Conservation (phyloP, 2,113 vertebrate species). For the Anser brachyrhynchus region DNA sequence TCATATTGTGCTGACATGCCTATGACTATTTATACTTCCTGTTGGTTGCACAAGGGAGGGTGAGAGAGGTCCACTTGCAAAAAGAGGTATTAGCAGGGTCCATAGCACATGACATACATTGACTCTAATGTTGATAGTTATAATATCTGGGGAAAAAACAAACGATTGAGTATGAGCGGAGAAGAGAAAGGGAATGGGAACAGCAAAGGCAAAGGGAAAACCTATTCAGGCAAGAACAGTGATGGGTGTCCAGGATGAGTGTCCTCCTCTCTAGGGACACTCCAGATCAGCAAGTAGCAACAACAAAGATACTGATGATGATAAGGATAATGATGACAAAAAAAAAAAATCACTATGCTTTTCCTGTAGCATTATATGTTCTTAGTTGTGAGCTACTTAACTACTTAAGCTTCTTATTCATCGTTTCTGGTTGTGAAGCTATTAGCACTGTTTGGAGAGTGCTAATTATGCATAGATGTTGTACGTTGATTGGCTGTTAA, state of each 20-base stretch:
- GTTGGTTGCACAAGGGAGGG: neutral
- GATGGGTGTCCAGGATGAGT: neutral
- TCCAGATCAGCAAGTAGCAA: neutral
- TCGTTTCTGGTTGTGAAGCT: neutral
- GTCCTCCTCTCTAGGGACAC: fast-evolving
- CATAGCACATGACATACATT: fast-evolving
- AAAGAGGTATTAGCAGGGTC: neutral
- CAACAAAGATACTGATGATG: neutral
- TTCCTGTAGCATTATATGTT: neutral
- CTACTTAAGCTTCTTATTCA: neutral
- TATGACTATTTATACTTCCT: fast-evolving
- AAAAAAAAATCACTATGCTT: neutral
- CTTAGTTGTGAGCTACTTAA: neutral
- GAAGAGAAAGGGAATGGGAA: neutral
- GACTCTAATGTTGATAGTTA: fast-evolving
- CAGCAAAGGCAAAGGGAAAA: neutral
- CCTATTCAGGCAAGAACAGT: neutral
- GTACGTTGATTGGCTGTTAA: neutral
- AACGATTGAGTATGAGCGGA: fast-evolving
- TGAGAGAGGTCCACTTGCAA: neutral
- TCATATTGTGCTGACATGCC: fast-evolving
- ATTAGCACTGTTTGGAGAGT: neutral
- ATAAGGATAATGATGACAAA: neutral
- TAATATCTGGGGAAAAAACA: neutral
- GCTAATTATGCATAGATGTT: neutral